Percentiles rank a stretch among this genome's conserved stretches.
Conservation (phyloP, 2,888 invertebrate genomes). For the Sarcophaga rosellei region DNA sequence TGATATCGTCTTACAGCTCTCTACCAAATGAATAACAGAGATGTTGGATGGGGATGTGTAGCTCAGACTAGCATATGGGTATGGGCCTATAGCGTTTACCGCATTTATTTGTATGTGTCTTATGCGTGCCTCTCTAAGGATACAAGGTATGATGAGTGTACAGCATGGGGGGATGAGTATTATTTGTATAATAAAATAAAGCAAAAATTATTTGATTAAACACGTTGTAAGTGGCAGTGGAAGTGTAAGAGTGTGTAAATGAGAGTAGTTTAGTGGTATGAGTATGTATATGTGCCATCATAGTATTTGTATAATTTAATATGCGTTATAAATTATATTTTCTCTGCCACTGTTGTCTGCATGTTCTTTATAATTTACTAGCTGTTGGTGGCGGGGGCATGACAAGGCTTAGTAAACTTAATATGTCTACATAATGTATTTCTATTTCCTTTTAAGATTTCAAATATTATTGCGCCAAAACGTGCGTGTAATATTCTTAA, state of each 20-base stretch:
- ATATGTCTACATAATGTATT: not conserved
- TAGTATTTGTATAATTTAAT: not conserved
- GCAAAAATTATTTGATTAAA: slow-evolving; percentile 51
- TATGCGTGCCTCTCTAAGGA: slow-evolving; percentile 12
- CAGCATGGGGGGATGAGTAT: not conserved
- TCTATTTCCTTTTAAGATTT: not conserved
- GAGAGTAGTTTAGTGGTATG: not conserved
- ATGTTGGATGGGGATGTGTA: not conserved
- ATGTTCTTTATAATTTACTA: not conserved
- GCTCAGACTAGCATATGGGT: not conserved
- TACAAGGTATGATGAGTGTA: not conserved
- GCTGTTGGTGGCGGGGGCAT: not conserved
- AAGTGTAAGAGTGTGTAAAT: not conserved
- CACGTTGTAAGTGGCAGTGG: not conserved
- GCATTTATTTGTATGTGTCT: slow-evolving; percentile 10
- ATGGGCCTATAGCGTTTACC: not conserved
- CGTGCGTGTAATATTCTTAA: slow-evolving; percentile 13
- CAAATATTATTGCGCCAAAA: not conserved
- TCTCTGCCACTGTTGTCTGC: not conserved
- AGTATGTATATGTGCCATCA: not conserved
- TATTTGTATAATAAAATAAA: slow-evolving; percentile 50
- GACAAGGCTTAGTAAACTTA: not conserved
- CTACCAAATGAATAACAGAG: not conserved
- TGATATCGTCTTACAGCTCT: not conserved
- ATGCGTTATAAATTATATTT: not conserved